Evolutionary conservation across 2,113 vertebrate genomes (phyloP).

Genomic region (Phalacrocorax brasilianus): DNA sequence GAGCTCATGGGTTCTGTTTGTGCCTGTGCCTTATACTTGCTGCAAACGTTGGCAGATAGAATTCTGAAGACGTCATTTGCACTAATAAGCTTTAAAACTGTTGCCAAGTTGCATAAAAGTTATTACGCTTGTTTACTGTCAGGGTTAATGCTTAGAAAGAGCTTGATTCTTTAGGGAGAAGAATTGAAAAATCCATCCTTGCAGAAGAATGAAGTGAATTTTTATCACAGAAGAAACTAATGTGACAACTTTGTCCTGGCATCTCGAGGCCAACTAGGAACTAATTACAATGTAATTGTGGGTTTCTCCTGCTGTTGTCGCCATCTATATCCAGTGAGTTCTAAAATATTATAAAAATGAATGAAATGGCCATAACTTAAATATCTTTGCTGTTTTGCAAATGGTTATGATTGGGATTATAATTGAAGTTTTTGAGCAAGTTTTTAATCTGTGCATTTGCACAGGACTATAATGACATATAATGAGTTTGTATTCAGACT

Average conservation of each 20-base stretch:
- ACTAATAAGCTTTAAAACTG: not conserved
- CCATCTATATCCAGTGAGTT: not conserved
- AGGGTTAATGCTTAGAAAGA: not conserved
- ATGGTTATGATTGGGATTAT: not conserved
- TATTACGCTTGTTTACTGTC: slow-evolving; percentile 17
- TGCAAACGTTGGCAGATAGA: not conserved
- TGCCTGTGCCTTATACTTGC: not conserved
- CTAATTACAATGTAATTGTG: not conserved
- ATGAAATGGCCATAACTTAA: not conserved
- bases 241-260: not conserved
- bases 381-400: not conserved
- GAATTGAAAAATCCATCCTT: not conserved
- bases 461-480: not conserved
- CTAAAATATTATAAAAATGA: not conserved
- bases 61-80: not conserved
- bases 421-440: not conserved
- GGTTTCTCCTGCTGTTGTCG: not conserved
- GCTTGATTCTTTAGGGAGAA: not conserved
- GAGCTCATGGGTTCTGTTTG: not conserved
- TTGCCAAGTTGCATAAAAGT: not conserved
- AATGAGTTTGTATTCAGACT: not conserved
- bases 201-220: slow-evolving; percentile 27
- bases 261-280: not conserved
- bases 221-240: not conserved
- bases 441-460: not conserved